Conservation (phyloP, 2,888 invertebrate genomes). For the Nomada lathburiana region DNA sequence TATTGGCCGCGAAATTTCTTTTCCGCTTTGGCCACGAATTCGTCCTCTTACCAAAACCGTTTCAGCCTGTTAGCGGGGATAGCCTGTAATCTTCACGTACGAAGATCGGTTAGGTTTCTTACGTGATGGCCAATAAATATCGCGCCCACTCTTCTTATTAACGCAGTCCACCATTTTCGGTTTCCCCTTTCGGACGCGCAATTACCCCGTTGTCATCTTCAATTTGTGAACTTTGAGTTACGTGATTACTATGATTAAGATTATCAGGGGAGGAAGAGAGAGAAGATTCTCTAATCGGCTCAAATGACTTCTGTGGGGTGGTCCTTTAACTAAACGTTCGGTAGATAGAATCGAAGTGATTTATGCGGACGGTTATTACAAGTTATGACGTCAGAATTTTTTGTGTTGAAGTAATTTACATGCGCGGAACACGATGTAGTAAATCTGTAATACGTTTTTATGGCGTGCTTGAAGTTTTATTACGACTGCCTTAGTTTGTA, state of each 20-base stretch:
- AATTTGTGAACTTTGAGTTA: conserved; percentile 7
- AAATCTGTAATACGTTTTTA: background rate
- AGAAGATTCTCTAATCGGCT: conserved; percentile 12
- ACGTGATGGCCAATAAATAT: conserved; percentile 70
- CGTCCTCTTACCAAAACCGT: conserved; percentile 56
- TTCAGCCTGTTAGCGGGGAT: conserved; percentile 65
- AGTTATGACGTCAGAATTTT: background rate
- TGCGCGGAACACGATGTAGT: background rate
- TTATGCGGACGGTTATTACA: background rate
- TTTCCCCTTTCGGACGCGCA: conserved; percentile 39
- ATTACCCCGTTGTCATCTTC: conserved; percentile 45
- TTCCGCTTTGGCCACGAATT: conserved; percentile 32
- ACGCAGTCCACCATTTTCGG: conserved; percentile 53
- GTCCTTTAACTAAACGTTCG: background rate
- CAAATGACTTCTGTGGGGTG: background rate
- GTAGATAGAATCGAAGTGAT: background rate
- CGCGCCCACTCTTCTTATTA: conserved; percentile 71
- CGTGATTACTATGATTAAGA: background rate
- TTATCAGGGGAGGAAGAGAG: background rate
- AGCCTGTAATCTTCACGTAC: conserved; percentile 69
- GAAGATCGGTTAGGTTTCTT: conserved; percentile 55
- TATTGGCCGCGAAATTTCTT: conserved; percentile 56
- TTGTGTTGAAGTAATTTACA: background rate
- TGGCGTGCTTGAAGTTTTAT: background rate
- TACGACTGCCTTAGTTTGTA: background rate